These are phyloP conservation scores for Ceratoteleas bidentatus DNA, from an alignment of 1,140 invertebrate species.

Conservation along the genomic window DNA sequence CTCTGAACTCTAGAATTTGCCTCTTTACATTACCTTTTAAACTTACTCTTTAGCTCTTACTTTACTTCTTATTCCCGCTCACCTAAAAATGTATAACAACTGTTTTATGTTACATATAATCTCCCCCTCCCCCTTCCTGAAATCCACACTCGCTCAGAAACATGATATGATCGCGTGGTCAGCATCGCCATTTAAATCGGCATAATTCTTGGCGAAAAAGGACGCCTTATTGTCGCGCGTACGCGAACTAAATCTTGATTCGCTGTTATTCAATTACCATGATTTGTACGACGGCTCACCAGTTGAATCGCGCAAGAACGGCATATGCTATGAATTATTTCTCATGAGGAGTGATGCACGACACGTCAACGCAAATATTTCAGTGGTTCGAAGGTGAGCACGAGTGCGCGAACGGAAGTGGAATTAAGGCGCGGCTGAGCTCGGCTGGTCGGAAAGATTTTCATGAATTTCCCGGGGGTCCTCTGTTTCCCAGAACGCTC, in stretches of 20 bases:
- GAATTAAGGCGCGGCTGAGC: conserved; percentile 68
- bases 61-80: too few species aligned
- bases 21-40: too few species aligned
- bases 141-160: too few species aligned
- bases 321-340: conserved; percentile 63
- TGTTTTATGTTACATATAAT: too few species aligned
- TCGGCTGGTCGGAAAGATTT: conserved; percentile 71
- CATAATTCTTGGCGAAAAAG: conserved; percentile 22
- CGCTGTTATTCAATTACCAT: conserved; percentile 58
- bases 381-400: conserved; percentile 62
- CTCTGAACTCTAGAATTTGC: too few species aligned
- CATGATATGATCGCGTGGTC: not conserved
- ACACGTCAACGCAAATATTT: conserved; percentile 67
- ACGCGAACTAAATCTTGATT: conserved; percentile 55
- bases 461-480: conserved; percentile 75
- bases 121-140: too few species aligned
- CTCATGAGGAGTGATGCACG: conserved; percentile 65
- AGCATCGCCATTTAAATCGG: conserved; percentile 10
- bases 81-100: too few species aligned
- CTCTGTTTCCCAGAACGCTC: conserved; percentile 69
- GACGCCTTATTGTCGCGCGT: conserved; percentile 18
- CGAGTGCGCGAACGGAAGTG: conserved; percentile 65
- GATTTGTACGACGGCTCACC: conserved; percentile 57
- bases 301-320: conserved; percentile 55
- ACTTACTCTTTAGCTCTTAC: too few species aligned